Evolutionary conservation across 2,113 vertebrate species (phyloP), one percentile per base, ranked within the genome.

Genomic region (Cyanoderma ruficeps): DNA sequence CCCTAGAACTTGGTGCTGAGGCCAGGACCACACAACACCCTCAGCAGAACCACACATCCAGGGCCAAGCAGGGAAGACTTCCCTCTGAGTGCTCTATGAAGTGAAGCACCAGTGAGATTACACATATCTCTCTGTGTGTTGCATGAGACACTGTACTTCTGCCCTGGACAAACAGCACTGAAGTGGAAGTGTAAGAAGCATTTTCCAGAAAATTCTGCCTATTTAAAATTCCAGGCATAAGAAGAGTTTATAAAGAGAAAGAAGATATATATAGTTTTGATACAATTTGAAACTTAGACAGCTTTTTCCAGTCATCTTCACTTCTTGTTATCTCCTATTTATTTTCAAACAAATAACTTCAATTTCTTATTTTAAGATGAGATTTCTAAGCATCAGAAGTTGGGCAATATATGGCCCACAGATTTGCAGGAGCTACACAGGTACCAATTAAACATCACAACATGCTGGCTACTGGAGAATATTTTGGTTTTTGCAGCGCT

Each of bases 11-110:
- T 81, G 49, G 76, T 92, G 59, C 74, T 94, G 47, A 81, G 76
- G 63, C 94, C 52, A 76, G 71, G 57, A 21, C 75, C 55, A 42
- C 47, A 33, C 94, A 97, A 94, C 53, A 95, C 89, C 88, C 95
- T 98, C 97, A 98, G 98, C 68, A 98, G 96, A 79, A 91, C 94
- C 46, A 92, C 50, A 77, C 98, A 98, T 20, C 98, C 97, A 31
- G 97, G 96, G 75, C 97, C 98, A 53, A 96, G 49, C 6, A 77
- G 60, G 17, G 42, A 71, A 55, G 22, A 77, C 35, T 74, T 77
- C 37, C 90, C 49, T 47, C 47, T 15, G 19, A 81, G 27, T 33
- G 11, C 39, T 92, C n/a, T 47, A 7, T n/a, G 20, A 70, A 52
- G 44, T 77, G 64, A 88, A 89, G 87, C 3, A 76, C 2, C 4